Conservation (phyloP, 2,113 vertebrate species). For the Cepphus grylle region DNA sequence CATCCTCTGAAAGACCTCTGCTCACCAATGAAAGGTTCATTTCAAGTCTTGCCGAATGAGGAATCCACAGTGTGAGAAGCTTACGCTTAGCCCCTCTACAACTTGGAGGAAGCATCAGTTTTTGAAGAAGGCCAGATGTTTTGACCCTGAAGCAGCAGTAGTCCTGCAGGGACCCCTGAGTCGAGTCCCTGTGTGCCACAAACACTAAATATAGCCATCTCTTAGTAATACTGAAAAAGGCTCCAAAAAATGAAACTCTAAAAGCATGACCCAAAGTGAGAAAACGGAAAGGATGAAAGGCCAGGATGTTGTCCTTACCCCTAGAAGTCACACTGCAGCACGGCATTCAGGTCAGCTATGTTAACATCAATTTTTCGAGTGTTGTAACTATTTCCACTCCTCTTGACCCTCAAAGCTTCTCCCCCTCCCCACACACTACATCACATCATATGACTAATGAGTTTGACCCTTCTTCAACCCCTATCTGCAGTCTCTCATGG, state of each 20-base stretch:
- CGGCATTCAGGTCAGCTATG: background rate
- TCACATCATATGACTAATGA: constrained; percentile 54
- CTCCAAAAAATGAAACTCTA: background rate
- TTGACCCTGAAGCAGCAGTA: background rate
- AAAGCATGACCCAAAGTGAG: background rate
- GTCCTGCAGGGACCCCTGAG: background rate
- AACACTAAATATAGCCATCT: background rate
- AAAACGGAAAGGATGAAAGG: background rate
- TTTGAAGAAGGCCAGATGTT: background rate
- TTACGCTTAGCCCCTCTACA: background rate
- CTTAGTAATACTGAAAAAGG: background rate
- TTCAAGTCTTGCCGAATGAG: background rate
- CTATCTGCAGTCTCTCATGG: constrained; percentile 59
- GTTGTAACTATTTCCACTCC: background rate
- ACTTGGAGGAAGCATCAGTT: background rate
- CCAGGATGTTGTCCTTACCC: constrained; percentile 27
- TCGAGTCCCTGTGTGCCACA: background rate
- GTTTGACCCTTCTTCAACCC: constrained; percentile 64
- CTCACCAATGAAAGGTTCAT: fast-evolving
- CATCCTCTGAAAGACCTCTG: background rate
- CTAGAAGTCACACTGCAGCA: background rate
- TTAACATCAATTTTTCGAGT: background rate
- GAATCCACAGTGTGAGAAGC: background rate
- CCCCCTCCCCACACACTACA: constrained; percentile 19
- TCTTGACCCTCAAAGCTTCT: background rate